Evolutionary conservation across 1,140 invertebrate species (phyloP).

Genomic region (Drosophila pachea): DNA sequence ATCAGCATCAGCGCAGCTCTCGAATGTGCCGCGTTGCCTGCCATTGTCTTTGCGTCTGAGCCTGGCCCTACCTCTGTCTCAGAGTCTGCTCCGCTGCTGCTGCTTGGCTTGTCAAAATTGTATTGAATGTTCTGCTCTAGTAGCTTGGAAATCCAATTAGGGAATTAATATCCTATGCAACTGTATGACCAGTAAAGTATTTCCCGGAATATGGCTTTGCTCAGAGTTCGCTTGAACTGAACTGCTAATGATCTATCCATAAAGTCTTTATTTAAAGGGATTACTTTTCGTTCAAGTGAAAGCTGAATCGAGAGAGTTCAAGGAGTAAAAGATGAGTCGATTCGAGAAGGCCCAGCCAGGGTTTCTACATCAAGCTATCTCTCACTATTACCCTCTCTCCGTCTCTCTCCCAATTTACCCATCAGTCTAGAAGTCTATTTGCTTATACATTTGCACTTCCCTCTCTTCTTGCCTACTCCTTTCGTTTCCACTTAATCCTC

Average conservation of each 20-base stretch:
- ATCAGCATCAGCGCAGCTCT: constrained; percentile 1
- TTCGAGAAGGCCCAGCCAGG: no score
- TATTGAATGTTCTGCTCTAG: not conserved
- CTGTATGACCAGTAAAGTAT: not conserved
- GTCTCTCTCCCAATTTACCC: not conserved
- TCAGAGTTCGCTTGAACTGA: no score
- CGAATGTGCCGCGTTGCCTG: no score
- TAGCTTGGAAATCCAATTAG: not conserved
- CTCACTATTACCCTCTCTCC: not conserved
- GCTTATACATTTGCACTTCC: not conserved
- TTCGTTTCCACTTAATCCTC: not conserved
- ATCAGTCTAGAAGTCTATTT: not conserved
- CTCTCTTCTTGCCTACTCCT: not conserved
- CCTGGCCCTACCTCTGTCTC: no score
- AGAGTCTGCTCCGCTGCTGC: no score
- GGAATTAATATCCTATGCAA: not conserved
- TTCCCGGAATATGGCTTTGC: not conserved
- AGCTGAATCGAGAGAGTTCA: no score
- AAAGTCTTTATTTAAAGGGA: no score
- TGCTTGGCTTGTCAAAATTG: not conserved
- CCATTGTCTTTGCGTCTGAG: not conserved
- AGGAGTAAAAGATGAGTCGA: no score
- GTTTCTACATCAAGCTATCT: no score
- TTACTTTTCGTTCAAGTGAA: no score
- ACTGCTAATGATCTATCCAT: no score